phyloP scores from a whole-genome alignment of 2,113 vertebrate species.

The Tychaedon coryphoeus region DNA sequence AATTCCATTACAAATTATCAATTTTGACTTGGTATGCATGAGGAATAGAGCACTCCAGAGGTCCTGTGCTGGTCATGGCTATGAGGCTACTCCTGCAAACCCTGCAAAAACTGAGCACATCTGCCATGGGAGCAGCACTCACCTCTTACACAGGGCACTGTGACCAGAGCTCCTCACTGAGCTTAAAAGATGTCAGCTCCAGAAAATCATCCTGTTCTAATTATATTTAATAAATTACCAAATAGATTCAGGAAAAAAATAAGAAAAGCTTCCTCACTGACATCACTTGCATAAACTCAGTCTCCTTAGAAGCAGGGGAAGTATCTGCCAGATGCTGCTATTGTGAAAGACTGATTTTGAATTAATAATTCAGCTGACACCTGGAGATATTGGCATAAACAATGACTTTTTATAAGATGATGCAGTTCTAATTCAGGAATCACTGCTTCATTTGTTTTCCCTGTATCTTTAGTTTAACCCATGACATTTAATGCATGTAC shows the following conservation, averaged over 20 bases:
- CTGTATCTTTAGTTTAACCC: constrained; percentile 74
- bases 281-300: constrained; percentile 59
- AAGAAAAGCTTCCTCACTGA: constrained; percentile 62
- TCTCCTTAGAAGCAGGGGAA: constrained; percentile 58
- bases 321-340: constrained; percentile 76
- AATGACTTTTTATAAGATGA: constrained; percentile 91
- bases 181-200: background rate
- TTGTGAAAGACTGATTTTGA: constrained; percentile 75
- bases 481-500: constrained; percentile 57
- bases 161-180: background rate
- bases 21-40: background rate
- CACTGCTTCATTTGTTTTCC: constrained; percentile 74
- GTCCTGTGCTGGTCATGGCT: background rate
- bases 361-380: constrained; percentile 84
- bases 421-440: constrained; percentile 88
- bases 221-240: background rate
- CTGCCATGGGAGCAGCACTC: background rate
- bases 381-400: constrained; percentile 93
- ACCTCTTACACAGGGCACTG: background rate
- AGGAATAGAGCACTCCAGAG: background rate
- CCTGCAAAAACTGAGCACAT: background rate
- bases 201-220: background rate
- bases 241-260: constrained; percentile 13
- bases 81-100: background rate
- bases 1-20: background rate